Conservation (phyloP, 2,113 vertebrate genomes). For the Gobius niger region DNA sequence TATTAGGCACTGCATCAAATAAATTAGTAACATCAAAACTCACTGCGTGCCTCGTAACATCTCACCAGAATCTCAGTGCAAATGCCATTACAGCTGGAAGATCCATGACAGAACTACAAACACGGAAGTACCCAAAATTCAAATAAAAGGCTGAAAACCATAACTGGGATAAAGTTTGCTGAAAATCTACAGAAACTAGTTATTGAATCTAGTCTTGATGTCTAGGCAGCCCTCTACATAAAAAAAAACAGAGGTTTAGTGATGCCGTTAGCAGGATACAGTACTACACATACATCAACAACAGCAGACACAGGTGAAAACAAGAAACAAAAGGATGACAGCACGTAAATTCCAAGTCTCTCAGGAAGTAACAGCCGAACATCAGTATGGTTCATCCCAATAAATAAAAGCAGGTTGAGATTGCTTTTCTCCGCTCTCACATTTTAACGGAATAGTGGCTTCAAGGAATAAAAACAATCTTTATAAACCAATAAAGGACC, state of each 20-base stretch:
- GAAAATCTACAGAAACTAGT: slow-evolving; percentile 82
- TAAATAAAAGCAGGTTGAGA: slow-evolving; percentile 72
- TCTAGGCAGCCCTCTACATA: slow-evolving; percentile 89
- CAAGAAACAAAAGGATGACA: slow-evolving; percentile 51
- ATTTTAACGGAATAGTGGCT: slow-evolving; percentile 7
- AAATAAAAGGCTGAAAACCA: slow-evolving; percentile 42
- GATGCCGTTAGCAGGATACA: slow-evolving; percentile 88
- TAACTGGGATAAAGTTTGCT: slow-evolving; percentile 63
- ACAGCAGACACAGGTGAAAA: slow-evolving; percentile 23
- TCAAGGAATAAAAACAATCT: slow-evolving; percentile 1
- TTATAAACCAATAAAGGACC: slow-evolving; percentile 2
- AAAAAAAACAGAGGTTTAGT: slow-evolving; percentile 84
- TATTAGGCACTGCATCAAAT: slow-evolving; percentile 76
- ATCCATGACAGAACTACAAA: slow-evolving; percentile 69
- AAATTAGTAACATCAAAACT: slow-evolving; percentile 92
- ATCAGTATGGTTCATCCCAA: slow-evolving; percentile 60
- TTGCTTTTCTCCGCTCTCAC: slow-evolving; percentile 10
- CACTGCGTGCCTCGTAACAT: slow-evolving; percentile 80
- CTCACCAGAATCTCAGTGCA: slow-evolving; percentile 89
- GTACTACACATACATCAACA: slow-evolving; percentile 81
- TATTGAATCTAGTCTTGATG: slow-evolving; percentile 83
- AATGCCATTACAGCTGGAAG: slow-evolving; percentile 86
- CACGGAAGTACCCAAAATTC: slow-evolving; percentile 67
- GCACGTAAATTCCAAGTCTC: slow-evolving; percentile 82
- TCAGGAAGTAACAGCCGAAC: slow-evolving; percentile 76